Evolutionary conservation across 2,888 invertebrate genomes (phyloP), one percentile per base, ranked within the genome.

Genomic region (Temnothorax unifasciatus): DNA sequence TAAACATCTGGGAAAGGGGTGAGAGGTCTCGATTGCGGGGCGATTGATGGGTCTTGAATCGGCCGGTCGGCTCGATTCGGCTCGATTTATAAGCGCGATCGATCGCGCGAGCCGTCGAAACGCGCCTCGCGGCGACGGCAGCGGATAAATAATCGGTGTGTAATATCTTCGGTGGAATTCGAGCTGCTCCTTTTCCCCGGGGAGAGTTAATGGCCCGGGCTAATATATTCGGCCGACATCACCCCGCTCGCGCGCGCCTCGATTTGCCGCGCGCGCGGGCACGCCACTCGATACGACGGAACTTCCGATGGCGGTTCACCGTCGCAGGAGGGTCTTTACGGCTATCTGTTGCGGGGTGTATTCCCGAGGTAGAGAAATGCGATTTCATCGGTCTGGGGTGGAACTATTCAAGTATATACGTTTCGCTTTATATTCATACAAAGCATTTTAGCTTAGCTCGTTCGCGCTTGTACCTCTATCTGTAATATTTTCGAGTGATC

Each of bases 1-100:
- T 90, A 89, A 90, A 90, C 87, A 85, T 85, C 89, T 68, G 47
- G 88, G 71, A 86, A 88, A 85, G 87, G 86, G 85, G 83, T 85
- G 86, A 89, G 83, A 76, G 76, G 59, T 44, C 82, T 75, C 88
- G 89, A 90, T 90, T 85, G 76, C 69, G 66, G 64, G 25, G 64
- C 89, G 86, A 90, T 87, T 85, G 90, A 87, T 90, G 87, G 85
- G 84, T 85, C 89, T 84, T 84, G 85, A 79, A 87, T 54, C 79
- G 74, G 57, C 41, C 50, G 66, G 25, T 61, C 66, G 21, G 38
- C 47, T 25, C 57, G 57, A 71, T 74, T 71, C 50, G 34, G 38
- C 38, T 38, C 68, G 69, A 77, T 71, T 77, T 69, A 69, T 85
- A 86, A 57, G 74, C 82, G 59, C 73, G 64, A 85, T 87, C 83